Base-by-base conservation (phyloP, 2,797 vertebrate genomes). In the Arremon aurantiirostris region DNA sequence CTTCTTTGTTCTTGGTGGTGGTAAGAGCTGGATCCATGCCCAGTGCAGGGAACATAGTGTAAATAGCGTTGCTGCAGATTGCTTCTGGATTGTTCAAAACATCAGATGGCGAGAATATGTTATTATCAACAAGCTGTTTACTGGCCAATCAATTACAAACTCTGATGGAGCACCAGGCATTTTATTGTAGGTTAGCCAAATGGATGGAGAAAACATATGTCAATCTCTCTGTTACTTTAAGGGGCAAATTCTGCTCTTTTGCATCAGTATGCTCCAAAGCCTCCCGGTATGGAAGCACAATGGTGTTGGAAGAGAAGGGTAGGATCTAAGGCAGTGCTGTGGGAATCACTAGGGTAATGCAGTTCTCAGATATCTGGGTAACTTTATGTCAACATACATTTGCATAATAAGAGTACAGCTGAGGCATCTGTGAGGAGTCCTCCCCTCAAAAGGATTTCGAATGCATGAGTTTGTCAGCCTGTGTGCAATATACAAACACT, bases 81-180 rank as follows among this genome's bases (percentile, higher is more conserved):
- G 87, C 88, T 89, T 68, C 73, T 95, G 83, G 88, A 57, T 92
- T 69, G 77, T 77, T 96, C 89, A 97, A 95, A 97, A 95, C 84
- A 95, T 93, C 73, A 96, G 66, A 94, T 95, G 86, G 71, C 4
- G 85, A 70, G 93, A 96, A 95, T 96, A 94, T 96, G 72, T 84
- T 96, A 96, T 93, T 75, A 96, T 93, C 59, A 93, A 87, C 79
- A 96, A 84, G 86, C 63, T 96, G 68, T 96, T 96, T 94, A 94
- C 79, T 93, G 81, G 88, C 61, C 86, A 64, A 96, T 96, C 76
- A 92, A 66, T 96, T 84, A 95, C 41, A 79, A 44, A 88, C 73
- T 94, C 71, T 92, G 80, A 89, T 93, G 85, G 75, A 89, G 92
- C 92, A 93, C 86, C 86, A 93, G 82, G 85, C 70, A 92, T 72